Evolutionary conservation across 53 echinoderm and acorn worm genomes (phyloP).

Genomic region (Actinopyga echinites): DNA sequence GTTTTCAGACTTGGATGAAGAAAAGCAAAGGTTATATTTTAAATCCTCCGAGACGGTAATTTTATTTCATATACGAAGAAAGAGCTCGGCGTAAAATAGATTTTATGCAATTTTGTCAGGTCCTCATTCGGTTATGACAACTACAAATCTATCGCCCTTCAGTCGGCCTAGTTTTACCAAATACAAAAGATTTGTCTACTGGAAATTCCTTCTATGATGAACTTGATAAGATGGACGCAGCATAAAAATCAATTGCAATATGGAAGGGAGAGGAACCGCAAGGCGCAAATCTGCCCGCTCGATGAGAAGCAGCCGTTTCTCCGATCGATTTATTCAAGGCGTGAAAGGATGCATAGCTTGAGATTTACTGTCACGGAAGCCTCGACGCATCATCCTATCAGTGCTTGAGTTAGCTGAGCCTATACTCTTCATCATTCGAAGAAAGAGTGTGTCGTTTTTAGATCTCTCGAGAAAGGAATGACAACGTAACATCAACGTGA

Average conservation of each 20-base stretch:
- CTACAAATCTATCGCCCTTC: conserved; percentile 15
- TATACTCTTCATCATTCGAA: too few relatives aligned
- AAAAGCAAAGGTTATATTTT: too few relatives aligned
- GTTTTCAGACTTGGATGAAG: too few relatives aligned
- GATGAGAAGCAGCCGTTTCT: background rate
- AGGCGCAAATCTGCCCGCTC: conserved; percentile 32
- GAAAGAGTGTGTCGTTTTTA: too few relatives aligned
- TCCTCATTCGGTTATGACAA: conserved; percentile 15
- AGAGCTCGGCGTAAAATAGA: conserved; percentile 32
- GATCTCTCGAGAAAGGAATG: too few relatives aligned
- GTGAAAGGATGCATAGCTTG: background rate
- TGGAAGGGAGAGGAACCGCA: conserved; percentile 5
- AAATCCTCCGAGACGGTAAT: background rate
- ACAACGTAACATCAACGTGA: too few relatives aligned
- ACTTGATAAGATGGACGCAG: conserved; percentile 32
- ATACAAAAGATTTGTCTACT: conserved; percentile 5
- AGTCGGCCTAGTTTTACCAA: conserved; percentile 23
- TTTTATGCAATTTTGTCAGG: conserved; percentile 22
- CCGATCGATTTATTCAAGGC: conserved; percentile 11
- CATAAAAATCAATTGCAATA: conserved; percentile 23
- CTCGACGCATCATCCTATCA: too few relatives aligned
- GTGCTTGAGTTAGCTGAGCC: too few relatives aligned
- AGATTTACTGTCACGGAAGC: too few relatives aligned
- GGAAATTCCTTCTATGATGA: conserved; percentile 26
- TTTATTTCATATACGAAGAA: conserved; percentile 10